Evolutionary conservation across 2,113 vertebrate genomes (phyloP).

Genomic region (Dicaeum eximium): DNA sequence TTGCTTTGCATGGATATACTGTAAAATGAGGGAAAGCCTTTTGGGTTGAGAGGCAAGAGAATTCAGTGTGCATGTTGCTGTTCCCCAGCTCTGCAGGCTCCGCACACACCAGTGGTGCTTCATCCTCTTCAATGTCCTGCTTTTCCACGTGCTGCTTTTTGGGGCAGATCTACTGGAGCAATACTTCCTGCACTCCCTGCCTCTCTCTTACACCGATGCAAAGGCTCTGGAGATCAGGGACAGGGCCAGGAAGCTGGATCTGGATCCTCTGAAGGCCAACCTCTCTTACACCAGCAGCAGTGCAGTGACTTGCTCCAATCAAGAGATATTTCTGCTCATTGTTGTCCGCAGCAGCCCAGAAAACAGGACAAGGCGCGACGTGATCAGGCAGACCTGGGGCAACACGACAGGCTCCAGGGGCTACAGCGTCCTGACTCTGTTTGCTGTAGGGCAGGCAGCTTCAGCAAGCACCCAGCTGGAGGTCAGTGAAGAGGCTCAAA

Average conservation of each 20-base stretch:
- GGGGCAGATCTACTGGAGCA: slow-evolving; percentile 90
- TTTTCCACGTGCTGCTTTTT: slow-evolving; percentile 88
- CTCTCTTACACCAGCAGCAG: slow-evolving; percentile 70
- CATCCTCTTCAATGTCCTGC: slow-evolving; percentile 84
- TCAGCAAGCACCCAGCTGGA: slow-evolving; percentile 62
- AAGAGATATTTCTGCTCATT: slow-evolving; percentile 81
- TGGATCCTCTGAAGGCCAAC: slow-evolving; percentile 69
- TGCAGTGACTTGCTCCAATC: slow-evolving; percentile 61
- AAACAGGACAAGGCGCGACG: slow-evolving; percentile 74
- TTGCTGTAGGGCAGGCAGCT: slow-evolving; percentile 78
- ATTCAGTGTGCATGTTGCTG: background rate
- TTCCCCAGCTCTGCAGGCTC: slow-evolving; percentile 80
- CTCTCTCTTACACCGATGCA: slow-evolving; percentile 75
- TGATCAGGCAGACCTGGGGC: slow-evolving; percentile 84
- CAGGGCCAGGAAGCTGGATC: slow-evolving; percentile 80
- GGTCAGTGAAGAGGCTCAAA: slow-evolving; percentile 70
- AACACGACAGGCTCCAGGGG: slow-evolving; percentile 72
- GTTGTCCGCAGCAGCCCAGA: slow-evolving; percentile 79
- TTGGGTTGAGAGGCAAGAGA: background rate
- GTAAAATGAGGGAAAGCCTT: background rate
- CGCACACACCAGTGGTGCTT: slow-evolving; percentile 92
- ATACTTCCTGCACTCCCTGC: slow-evolving; percentile 82
- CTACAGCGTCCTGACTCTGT: slow-evolving; percentile 69
- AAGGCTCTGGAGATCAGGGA: slow-evolving; percentile 79
- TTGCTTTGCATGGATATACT: background rate